These are phyloP conservation scores for Cebidichthys violaceus DNA, from an alignment of 2,113 vertebrate genomes.

Conservation along the genomic window DNA sequence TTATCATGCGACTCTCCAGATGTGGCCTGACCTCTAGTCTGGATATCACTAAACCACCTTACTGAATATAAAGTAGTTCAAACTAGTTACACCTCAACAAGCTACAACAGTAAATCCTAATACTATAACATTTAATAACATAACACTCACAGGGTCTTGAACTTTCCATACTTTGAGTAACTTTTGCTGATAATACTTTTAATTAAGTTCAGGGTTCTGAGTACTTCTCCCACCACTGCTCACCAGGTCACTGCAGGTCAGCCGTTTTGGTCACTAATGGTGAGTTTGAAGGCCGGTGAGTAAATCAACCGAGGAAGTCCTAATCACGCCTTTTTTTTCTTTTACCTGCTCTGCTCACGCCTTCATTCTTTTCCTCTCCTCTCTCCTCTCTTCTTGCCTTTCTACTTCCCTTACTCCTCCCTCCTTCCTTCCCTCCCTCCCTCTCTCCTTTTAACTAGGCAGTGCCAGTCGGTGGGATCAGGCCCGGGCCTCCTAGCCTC, in stretches of 20 bases:
- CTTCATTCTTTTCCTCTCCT: constrained; percentile 43
- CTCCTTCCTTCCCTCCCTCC: constrained; percentile 18
- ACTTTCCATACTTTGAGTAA: neutral
- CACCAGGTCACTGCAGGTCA: constrained; percentile 87
- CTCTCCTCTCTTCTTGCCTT: constrained; percentile 33
- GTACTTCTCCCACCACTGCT: neutral
- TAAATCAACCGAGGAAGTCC: constrained; percentile 89
- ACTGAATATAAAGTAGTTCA: neutral
- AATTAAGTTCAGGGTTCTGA: neutral
- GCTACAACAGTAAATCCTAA: neutral
- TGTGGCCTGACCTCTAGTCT: neutral
- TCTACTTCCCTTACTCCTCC: constrained; percentile 13
- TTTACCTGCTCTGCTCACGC: constrained; percentile 77
- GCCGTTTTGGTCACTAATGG: constrained; percentile 96
- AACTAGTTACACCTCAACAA: neutral
- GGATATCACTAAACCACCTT: neutral
- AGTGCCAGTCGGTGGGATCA: constrained; percentile 83
- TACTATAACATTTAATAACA: neutral
- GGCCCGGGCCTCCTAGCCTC: constrained; percentile 83
- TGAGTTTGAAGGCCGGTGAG: constrained; percentile 88
- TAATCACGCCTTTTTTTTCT: constrained; percentile 36
- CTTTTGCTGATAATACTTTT: neutral
- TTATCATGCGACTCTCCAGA: neutral
- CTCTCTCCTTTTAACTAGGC: constrained; percentile 80
- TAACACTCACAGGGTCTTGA: neutral